These are phyloP conservation scores for Habroteleia sp. DNA, from an alignment of 2,888 invertebrate genomes.

Conservation along the genomic window DNA sequence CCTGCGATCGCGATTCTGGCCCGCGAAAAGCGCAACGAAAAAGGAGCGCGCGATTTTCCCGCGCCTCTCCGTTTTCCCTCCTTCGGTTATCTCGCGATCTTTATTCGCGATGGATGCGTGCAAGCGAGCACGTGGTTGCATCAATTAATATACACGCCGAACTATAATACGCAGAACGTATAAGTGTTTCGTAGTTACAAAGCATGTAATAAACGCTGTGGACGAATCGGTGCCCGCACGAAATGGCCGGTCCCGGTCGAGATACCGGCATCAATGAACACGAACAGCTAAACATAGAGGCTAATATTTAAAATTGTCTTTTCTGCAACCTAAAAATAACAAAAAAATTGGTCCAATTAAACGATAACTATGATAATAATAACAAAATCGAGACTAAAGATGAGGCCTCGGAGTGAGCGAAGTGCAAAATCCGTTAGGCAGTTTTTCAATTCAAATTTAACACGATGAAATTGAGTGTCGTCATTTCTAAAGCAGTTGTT, in stretches of 20 bases:
- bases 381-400: too few species aligned
- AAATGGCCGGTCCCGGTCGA: slow-evolving; percentile 69
- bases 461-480: too few species aligned
- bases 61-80: slow-evolving; percentile 21
- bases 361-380: too few species aligned
- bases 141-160: slow-evolving; percentile 48
- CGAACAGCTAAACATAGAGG: too few species aligned
- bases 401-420: too few species aligned
- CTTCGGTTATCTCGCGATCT: slow-evolving; percentile 37
- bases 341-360: too few species aligned
- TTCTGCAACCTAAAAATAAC: too few species aligned
- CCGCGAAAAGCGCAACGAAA: slow-evolving; percentile 54
- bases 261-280: slow-evolving; percentile 72
- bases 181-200: slow-evolving; percentile 47
- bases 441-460: too few species aligned
- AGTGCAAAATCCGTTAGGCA: too few species aligned
- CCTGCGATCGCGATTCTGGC: slow-evolving; percentile 30
- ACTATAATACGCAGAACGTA: too few species aligned
- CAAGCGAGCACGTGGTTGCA: slow-evolving; percentile 56
- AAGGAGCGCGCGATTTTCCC: slow-evolving; percentile 44
- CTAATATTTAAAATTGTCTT: too few species aligned
- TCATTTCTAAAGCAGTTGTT: too few species aligned
- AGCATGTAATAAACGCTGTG: slow-evolving; percentile 59
- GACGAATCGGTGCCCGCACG: slow-evolving; percentile 70
- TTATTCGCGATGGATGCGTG: slow-evolving; percentile 34